phyloP scores from a whole-genome alignment of 2,888 invertebrate genomes.

The Lochmaea capreae region DNA sequence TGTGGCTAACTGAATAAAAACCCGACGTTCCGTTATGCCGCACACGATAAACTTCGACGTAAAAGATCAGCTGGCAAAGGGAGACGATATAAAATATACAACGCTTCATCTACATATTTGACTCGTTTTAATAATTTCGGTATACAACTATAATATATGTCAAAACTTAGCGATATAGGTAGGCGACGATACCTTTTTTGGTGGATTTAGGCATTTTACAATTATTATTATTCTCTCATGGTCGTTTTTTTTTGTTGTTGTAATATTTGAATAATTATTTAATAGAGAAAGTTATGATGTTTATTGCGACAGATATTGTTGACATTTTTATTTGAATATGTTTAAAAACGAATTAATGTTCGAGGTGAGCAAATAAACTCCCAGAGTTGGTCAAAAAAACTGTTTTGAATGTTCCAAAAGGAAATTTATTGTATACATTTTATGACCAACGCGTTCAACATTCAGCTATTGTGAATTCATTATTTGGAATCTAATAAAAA shows the following conservation, averaged over 20 bases:
- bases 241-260: not conserved
- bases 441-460: no score
- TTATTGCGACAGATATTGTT: not conserved
- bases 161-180: not conserved
- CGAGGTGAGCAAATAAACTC: no score
- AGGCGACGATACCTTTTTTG: constrained; percentile 1
- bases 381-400: no score
- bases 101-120: constrained; percentile 14
- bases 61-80: constrained; percentile 2
- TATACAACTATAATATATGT: not conserved
- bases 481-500: no score
- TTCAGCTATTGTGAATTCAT: no score
- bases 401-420: no score
- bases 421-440: no score
- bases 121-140: constrained; percentile 4
- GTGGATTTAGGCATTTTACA: not conserved
- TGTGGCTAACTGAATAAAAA: constrained; percentile 4
- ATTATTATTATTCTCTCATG: not conserved
- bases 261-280: no score
- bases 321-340: not conserved
- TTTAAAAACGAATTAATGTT: no score
- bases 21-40: not conserved
- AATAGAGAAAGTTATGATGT: not conserved
- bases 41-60: not conserved
- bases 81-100: not conserved